Evolutionary conservation across 1,140 invertebrate species (phyloP), one percentile per base, ranked within the genome.

Genomic region (Pseudobourletiella spinata): DNA sequence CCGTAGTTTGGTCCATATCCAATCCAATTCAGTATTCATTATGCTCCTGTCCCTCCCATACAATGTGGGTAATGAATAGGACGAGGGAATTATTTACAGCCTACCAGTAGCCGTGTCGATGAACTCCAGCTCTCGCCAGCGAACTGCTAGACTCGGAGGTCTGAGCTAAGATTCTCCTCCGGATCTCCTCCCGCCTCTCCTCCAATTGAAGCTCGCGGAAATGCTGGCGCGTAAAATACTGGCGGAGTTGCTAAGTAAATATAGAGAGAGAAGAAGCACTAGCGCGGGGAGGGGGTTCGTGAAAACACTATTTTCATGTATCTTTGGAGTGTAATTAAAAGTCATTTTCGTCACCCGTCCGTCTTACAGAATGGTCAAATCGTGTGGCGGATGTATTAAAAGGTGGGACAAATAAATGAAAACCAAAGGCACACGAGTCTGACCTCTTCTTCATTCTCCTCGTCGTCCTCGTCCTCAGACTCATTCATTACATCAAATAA

Each of bases 51-150:
- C 22, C 16, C 16, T 14, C 11, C 25, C 28, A 25, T 20, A 4
- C 20, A 42, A 14, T 14, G 35, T 18, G 18, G 14, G 14, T 42
- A 18, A 14, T 42, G n/a, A n/a, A n/a, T n/a, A n/a, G n/a, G n/a
- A n/a, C n/a, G 32, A 39, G 32, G 8, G n/a, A 39, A 39, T 11
- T 39, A 39, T n/a, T 11, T 39, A 39, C n/a, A 39, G 6, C 6
- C 18, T 52, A 61, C 59, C 59, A 35, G 24, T 35, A 61, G 15
- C 59, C 59, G 14, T 26, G 32, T 18, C 32, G 26, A 42, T 54
- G 50, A 43, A 61, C 50, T 61, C 59, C 59, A 11, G 30, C 16
- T 46, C 50, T 39, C 3, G 22, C 4, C 29, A 35, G 8, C n/a
- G 32, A 39, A n/a, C n/a, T n/a, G 32, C n/a, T 8, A 8, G 32